Base-by-base conservation (phyloP, 2,797 vertebrate species). In the Spinus olivaceus region DNA sequence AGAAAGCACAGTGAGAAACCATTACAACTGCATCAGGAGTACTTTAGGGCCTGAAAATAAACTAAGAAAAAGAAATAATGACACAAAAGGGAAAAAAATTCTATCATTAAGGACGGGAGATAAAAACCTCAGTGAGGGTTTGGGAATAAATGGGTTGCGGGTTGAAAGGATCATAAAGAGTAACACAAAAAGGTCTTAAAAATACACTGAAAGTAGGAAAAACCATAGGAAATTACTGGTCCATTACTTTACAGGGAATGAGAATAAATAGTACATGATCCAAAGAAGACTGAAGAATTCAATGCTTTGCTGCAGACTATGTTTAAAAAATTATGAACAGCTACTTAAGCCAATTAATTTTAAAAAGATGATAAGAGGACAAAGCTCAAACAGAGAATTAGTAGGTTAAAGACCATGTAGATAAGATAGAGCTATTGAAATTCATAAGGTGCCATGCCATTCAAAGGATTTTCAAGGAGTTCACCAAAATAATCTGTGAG, bases 281-380 rank as follows among this genome's bases (percentile, higher is more conserved):
- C 41, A 93, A 60, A 94, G 60, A 92, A 73, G 24, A 69, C 46
- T 49, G 56, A 89, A 60, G 51, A 77, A 67, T 89, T 91, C 67
- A 83, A 14, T 74, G 71, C 17, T 86, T 92, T 78, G 49, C 65
- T 64, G 12, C 50, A 89, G 66, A 90, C 22, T 79, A 54, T 1
- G 0, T 33, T 33, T 57, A 92, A 89, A 86, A 85, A 71, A 87
- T 81, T 84, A 79, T 70, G 93, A 88, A 51, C 46, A 86, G 15
- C 66, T 90, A 90, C 72, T 72, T 89, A 89, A 64, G 44, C 56
- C 74, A 94, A 92, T 95, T 94, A 94, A 93, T 94, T 94, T 90
- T 50, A 77, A 90, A 42, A 78, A 71, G 32, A 70, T 1, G 44
- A 41, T 44, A 72, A 69, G 61, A 73, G 63, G 33, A 94, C 80